Evolutionary conservation across 2,888 invertebrate species (phyloP), one percentile per base, ranked within the genome.

Genomic region (Scelioninae gen. 1): DNA sequence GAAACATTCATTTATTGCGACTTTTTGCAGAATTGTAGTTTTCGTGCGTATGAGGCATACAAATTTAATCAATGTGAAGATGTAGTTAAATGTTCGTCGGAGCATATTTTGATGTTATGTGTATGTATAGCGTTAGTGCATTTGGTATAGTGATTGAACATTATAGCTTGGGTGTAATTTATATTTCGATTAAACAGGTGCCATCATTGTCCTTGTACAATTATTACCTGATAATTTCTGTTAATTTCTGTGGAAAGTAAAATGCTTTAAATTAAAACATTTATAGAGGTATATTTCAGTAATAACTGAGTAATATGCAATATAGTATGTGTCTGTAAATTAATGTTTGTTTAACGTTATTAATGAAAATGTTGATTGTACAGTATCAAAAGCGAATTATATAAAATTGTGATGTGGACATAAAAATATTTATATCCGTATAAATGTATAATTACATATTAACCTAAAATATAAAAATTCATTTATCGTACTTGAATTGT

Each of bases 61-160:
- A 53, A 53, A 10, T 31, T 53, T 23, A 31, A 53, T 53, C 53
- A 31, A 31, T 45, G 45, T 13, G 15, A 45, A 45, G 15, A n/a
- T n/a, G 40, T 9, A 11, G 10, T 8, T 40, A 9, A 40, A 40
- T 40, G 40, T 10, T 8, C 11, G 40, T 10, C 40, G 10, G 11
- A 40, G 10, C 34, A 34, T 34, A n/a, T n/a, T n/a, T n/a, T n/a
- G n/a, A n/a, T n/a, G n/a, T n/a, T n/a, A n/a, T n/a, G n/a, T n/a
- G n/a, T n/a, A n/a, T n/a, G n/a, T n/a, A n/a, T n/a, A n/a, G n/a
- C n/a, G n/a, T n/a, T n/a, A n/a, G n/a, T n/a, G n/a, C 34, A 34
- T 34, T 34, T 34, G 43, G 43, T 8, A 43, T 10, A 43, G 8
- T 43, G n/a, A n/a, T n/a, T n/a, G n/a, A n/a, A n/a, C n/a, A n/a